Base-by-base conservation (phyloP, 2,888 invertebrate species). In the Holacanthella duospinosa region DNA sequence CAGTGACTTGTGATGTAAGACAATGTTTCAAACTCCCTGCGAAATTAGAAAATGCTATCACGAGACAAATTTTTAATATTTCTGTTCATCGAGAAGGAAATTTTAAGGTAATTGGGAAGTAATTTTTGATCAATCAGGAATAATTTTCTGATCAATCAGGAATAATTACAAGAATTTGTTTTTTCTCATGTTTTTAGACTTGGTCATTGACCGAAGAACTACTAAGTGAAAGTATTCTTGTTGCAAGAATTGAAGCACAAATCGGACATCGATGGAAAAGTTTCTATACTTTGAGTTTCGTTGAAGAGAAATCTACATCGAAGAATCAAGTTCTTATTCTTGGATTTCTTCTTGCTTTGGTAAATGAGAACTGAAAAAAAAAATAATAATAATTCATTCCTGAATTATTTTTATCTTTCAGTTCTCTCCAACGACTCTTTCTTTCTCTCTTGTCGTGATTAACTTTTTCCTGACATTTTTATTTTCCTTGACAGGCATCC, bases 271-370 rank as follows among this genome's bases (percentile, higher is more conserved):
- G 58, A 3, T 58, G 58, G 58, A 28, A 58, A 25, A 58, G 58
- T n/a, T 12, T 29, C 28, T 58, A 58, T 25, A 29, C 36, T 21
- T 21, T 58, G 2, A 58, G 29, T 21, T 58, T 58, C 43, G 6
- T 29, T 19, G 24, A 58, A 58, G 29, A 28, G n/a, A 29, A 12
- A 29, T 28, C 29, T 16, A 28, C 6, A n/a, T 29, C 29, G 6
- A n/a, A n/a, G n/a, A 58, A 25, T n/a, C 29, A 29, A 58, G 29
- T 58, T 58, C 64, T 64, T 48, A 55, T 64, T 29, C 55, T 64
- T 59, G 64, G 64, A 29, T 59, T 62, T 29, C 62, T 64, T 4
- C 62, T 59, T 24, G 64, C 64, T 28, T 44, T 64, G 43, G 64
- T 64, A 26, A 64, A 59, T 44, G 4, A 53, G n/a, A n/a, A n/a